Evolutionary conservation across 2,113 vertebrate species (phyloP).

Genomic region (Dasypus novemcinctus): DNA sequence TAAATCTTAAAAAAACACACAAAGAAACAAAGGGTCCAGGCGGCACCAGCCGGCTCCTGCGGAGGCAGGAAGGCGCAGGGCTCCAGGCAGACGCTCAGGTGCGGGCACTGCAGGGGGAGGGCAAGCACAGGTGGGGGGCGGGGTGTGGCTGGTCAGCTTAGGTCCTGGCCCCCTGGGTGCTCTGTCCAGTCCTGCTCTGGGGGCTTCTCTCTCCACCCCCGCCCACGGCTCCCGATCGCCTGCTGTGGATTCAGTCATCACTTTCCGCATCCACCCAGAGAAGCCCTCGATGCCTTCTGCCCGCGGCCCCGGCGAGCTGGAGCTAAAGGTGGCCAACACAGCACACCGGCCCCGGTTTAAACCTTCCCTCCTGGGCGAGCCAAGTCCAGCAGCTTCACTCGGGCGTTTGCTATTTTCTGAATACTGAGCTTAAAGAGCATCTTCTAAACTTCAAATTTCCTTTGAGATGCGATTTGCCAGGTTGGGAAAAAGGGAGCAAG

Average conservation of each 20-base stretch:
- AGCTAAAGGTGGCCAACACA: not conserved
- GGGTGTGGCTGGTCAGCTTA: too few species aligned
- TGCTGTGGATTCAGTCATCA: not conserved
- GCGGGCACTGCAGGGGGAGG: too few species aligned
- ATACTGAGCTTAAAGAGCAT: not conserved
- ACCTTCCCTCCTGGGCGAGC: not conserved
- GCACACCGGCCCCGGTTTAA: not conserved
- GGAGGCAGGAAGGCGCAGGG: too few species aligned
- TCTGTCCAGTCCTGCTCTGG: too few species aligned
- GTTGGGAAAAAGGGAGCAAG: not conserved
- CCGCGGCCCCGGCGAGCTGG: not conserved
- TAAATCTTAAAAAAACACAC: too few species aligned
- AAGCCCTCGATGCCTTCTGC: not conserved
- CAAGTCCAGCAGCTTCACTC: not conserved
- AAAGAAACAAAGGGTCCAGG: not conserved
- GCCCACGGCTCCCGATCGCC: fast-evolving
- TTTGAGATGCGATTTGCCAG: not conserved
- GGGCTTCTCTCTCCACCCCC: not conserved
- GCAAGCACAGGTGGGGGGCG: too few species aligned
- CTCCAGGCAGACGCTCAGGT: too few species aligned
- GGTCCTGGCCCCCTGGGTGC: too few species aligned
- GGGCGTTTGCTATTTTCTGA: not conserved
- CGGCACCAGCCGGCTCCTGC: not conserved
- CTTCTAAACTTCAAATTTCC: not conserved
- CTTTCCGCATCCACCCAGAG: not conserved